phyloP scores from a whole-genome alignment of 2,797 vertebrate species.

The Gymnopithys bicolor region DNA sequence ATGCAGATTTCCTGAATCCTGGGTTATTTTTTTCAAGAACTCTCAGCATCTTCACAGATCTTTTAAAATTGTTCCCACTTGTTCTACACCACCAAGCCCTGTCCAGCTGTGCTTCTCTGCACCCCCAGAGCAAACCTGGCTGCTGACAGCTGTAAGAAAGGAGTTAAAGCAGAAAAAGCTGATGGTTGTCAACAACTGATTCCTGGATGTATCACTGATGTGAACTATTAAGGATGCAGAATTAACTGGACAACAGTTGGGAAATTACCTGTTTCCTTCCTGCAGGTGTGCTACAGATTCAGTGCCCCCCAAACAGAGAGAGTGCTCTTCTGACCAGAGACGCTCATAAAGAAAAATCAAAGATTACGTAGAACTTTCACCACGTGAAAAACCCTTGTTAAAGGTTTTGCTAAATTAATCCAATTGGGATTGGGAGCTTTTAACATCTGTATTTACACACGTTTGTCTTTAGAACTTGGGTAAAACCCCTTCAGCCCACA shows the following conservation, averaged over 20 bases:
- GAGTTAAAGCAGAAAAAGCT: not conserved
- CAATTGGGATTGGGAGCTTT: not conserved
- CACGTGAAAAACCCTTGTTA: not conserved
- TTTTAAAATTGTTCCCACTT: not conserved
- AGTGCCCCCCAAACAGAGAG: not conserved
- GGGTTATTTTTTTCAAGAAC: not conserved
- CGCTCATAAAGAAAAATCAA: not conserved
- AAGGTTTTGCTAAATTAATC: not conserved
- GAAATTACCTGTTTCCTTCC: not conserved
- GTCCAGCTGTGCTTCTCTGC: not conserved
- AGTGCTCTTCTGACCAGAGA: not conserved
- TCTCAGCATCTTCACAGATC: not conserved
- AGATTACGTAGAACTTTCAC: not conserved
- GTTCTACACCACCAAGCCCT: not conserved
- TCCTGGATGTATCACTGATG: not conserved
- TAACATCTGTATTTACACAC: not conserved
- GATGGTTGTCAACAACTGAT: not conserved
- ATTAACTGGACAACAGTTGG: not conserved
- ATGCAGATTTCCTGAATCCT: not conserved
- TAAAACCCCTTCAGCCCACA: not conserved
- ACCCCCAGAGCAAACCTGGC: not conserved
- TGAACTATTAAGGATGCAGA: not conserved
- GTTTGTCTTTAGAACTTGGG: not conserved
- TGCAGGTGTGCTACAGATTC: not conserved
- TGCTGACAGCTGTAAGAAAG: not conserved